Evolutionary conservation across 2,888 invertebrate species (phyloP), one percentile per base, ranked within the genome.

Genomic region (Smittia aterrima): DNA sequence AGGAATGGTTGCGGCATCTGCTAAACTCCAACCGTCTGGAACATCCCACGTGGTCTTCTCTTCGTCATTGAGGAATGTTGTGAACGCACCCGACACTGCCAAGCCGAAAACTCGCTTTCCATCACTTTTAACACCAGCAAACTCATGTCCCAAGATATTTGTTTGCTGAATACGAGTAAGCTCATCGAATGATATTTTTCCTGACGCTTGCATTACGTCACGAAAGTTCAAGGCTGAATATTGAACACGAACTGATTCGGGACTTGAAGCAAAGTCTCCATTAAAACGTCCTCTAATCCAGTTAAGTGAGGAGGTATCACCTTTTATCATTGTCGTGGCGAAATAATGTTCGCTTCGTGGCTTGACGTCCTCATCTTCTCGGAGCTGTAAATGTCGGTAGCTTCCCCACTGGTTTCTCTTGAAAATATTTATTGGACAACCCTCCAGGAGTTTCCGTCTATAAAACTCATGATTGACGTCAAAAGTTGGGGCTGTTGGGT

Each of bases 151-250:
- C 78, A 86, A 85, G 0, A 87, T 85, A 77, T 85, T 86, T 77
- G n/a, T n/a, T n/a, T n/a, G n/a, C n/a, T n/a, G n/a, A n/a, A 85
- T 78, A 41, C 88, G 82, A 0, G 85, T 86, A 0, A 90, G 90
- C 0, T 92, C 87, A 1, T 91, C 88, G 81, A 95, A 94, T 0
- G 88, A 91, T 89, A 98, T 86, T 79, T 94, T 94, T 1, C 96
- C 97, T 0, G 93, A 93, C 0, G 96, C 94, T 0, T 93, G 85
- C 98, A 98, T 97, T 0, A 98, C 86, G 81, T 98, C 98, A 79
- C 94, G 89, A 88, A 97, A 98, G 84, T 98, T 98, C 13, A 98
- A 81, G 0, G 95, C 87, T 0, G 93, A 84, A 79, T 92, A 95
- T 78, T 90, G 87, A 0, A 92, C 87, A 81, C 58, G 18, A 58